phyloP scores from a whole-genome alignment of 2,113 vertebrate species.

The Hemiscyllium ocellatum region DNA sequence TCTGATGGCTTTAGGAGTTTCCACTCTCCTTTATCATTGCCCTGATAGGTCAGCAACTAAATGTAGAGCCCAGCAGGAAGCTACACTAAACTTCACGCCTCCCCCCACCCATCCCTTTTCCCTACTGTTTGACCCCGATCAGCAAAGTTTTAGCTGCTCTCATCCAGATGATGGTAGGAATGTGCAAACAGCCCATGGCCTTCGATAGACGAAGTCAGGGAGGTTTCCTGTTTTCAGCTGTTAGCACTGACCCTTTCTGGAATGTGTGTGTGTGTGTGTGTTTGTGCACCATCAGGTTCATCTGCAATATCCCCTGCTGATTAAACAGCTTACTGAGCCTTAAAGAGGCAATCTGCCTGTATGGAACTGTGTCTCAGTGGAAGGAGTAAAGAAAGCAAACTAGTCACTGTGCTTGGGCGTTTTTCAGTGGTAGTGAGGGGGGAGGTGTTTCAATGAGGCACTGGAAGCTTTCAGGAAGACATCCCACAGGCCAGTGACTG shows the following conservation, averaged over 20 bases:
- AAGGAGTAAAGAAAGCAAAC: too few relatives aligned
- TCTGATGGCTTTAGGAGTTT: not conserved
- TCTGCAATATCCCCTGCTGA: not conserved
- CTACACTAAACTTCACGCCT: not conserved
- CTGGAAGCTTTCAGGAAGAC: not conserved
- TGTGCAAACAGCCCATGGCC: not conserved
- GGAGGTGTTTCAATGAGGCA: not conserved
- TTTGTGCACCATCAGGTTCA: not conserved
- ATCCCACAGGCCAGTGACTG: not conserved
- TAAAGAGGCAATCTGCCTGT: not conserved
- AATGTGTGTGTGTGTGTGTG: not conserved
- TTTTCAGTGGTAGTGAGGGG: too few relatives aligned
- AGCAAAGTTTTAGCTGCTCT: not conserved
- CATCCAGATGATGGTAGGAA: not conserved
- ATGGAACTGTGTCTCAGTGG: too few relatives aligned
- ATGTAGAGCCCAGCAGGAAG: too few relatives aligned
- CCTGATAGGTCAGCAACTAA: not conserved
- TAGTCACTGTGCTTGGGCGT: too few relatives aligned
- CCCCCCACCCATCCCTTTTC: not conserved
- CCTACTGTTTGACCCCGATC: not conserved
- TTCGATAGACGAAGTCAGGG: too few relatives aligned
- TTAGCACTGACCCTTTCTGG: not conserved
- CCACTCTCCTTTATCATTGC: not conserved
- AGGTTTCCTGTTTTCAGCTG: not conserved
- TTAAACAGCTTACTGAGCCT: not conserved